A percentile compares a stretch with the other conserved stretches of the same genome.
Evolutionary conservation across 2,888 invertebrate genomes (phyloP).

Genomic region (Acleris laterana): DNA sequence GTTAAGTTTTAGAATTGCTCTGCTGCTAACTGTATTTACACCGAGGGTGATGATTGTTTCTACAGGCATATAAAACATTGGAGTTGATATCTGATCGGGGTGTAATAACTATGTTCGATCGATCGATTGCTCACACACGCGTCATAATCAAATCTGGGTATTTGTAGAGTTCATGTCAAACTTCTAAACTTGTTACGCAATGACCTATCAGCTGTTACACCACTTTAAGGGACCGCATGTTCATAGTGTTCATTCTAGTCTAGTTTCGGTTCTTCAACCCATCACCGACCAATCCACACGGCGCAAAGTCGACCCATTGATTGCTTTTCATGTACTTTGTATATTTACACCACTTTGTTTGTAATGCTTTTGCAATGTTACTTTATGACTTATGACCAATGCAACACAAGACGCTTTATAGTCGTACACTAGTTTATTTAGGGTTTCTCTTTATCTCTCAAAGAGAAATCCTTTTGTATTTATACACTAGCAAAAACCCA

Average conservation of each 20-base stretch:
- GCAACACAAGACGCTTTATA: slow-evolving; percentile 16
- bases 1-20: no score
- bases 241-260: slow-evolving; percentile 19
- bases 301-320: slow-evolving; percentile 82
- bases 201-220: not conserved
- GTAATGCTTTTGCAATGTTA: slow-evolving; percentile 45
- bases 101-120: no score
- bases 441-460: no score
- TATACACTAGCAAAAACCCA: no score
- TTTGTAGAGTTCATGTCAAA: no score
- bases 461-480: no score
- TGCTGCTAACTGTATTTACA: no score
- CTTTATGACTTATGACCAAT: slow-evolving; percentile 13
- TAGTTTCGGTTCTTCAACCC: slow-evolving; percentile 42
- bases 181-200: not conserved
- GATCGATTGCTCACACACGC: no score
- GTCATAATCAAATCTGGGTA: no score
- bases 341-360: slow-evolving; percentile 30
- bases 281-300: slow-evolving; percentile 61
- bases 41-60: no score
- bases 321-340: slow-evolving; percentile 53
- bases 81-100: no score
- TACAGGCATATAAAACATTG: no score
- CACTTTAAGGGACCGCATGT: slow-evolving; percentile 23
- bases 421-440: not conserved